phyloP scores from a whole-genome alignment of 1,140 invertebrate genomes.

The Triops cancriformis region DNA sequence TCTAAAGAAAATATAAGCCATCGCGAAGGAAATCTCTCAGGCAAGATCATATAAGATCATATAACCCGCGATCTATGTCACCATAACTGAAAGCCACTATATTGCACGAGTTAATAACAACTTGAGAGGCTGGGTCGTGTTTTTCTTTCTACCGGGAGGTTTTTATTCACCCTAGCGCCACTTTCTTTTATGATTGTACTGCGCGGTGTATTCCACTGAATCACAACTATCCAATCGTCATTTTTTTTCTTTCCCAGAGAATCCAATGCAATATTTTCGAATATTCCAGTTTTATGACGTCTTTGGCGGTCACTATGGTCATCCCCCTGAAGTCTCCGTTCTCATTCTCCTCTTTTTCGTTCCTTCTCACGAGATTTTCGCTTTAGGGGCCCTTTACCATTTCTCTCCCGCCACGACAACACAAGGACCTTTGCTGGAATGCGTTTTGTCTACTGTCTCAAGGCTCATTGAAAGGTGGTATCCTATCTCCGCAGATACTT shows the following conservation, averaged over 20 bases:
- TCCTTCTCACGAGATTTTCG: background rate
- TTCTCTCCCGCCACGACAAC: background rate
- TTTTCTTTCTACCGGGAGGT: too few species aligned
- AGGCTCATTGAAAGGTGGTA: background rate
- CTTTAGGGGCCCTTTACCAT: background rate
- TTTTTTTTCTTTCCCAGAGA: background rate
- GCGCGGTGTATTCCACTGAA: too few species aligned
- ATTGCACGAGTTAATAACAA: too few species aligned
- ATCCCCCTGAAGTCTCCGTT: background rate
- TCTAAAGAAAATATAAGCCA: too few species aligned
- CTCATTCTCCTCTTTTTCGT: background rate
- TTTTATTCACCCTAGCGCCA: too few species aligned
- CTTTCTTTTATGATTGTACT: too few species aligned
- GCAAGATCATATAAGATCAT: too few species aligned
- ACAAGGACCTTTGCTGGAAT: conserved; percentile 13
- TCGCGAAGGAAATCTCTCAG: too few species aligned
- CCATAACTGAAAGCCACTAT: too few species aligned
- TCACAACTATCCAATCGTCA: too few species aligned
- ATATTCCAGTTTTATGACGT: conserved; percentile 2
- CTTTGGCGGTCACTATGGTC: background rate
- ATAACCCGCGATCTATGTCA: too few species aligned
- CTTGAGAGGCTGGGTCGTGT: too few species aligned
- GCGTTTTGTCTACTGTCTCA: background rate
- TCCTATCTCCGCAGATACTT: background rate
- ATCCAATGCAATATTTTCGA: background rate